Conservation (phyloP, 1,140 invertebrate genomes). For the Chelonus insularis region DNA sequence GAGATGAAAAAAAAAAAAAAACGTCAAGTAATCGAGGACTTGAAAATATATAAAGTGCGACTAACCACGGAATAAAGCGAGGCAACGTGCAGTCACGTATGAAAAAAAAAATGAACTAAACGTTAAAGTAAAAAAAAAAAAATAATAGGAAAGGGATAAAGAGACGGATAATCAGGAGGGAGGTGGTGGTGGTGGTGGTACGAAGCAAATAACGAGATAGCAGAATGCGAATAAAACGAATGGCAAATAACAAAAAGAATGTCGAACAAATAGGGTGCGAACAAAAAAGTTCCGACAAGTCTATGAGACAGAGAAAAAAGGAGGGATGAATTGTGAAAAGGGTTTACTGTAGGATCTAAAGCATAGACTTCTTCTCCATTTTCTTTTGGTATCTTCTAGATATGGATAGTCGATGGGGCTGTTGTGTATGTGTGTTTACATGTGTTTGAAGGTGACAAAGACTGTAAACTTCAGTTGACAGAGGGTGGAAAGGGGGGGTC, state of each 20-base stretch:
- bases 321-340: neutral
- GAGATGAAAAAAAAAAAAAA: neutral
- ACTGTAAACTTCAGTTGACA: neutral
- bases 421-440: no score
- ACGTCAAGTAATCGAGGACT: constrained; percentile 9
- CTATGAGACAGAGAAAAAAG: neutral
- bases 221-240: neutral
- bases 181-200: neutral
- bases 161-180: constrained; percentile 7
- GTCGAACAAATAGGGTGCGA: constrained; percentile 6
- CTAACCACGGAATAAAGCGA: neutral
- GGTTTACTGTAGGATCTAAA: neutral
- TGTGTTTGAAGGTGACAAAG: neutral
- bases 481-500: neutral
- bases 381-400: no score
- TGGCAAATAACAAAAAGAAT: neutral
- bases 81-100: neutral
- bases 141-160: constrained; percentile 9
- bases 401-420: no score
- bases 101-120: constrained; percentile 1
- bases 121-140: neutral
- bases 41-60: constrained; percentile 5
- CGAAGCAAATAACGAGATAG: constrained; percentile 20
- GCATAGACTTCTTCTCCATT: neutral
- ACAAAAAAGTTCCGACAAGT: constrained; percentile 5